phyloP scores from a whole-genome alignment of 2,113 vertebrate genomes.

The Caloenas nicobarica region DNA sequence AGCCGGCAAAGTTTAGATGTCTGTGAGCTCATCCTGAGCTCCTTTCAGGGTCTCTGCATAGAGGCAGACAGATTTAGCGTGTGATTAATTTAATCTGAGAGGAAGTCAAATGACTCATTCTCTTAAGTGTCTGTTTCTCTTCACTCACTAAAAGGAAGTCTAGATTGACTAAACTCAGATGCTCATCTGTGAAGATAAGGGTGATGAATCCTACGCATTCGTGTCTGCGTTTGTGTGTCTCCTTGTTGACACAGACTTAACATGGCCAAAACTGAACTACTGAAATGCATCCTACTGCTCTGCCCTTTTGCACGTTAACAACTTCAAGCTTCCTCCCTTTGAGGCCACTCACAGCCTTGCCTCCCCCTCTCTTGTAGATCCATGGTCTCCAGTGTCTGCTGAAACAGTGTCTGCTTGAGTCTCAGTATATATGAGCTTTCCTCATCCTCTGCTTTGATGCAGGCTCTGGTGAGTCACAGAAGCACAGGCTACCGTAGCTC shows the following conservation, averaged over 20 bases:
- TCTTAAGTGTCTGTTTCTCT: conserved; percentile 34
- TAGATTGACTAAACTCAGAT: conserved; percentile 33
- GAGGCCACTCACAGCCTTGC: neutral
- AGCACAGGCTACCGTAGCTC: neutral
- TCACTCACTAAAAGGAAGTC: conserved; percentile 7
- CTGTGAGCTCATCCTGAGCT: neutral
- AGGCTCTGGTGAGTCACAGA: neutral
- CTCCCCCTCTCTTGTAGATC: neutral
- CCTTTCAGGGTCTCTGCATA: neutral
- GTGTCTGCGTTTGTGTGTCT: neutral
- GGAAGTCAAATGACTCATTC: conserved; percentile 48
- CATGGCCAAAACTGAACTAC: neutral
- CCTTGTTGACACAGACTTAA: neutral
- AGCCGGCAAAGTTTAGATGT: neutral
- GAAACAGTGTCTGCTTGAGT: neutral
- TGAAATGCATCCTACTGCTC: neutral
- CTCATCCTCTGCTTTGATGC: neutral
- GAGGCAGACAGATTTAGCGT: conserved; percentile 7
- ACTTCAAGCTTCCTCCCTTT: neutral
- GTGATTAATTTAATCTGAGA: conserved; percentile 1
- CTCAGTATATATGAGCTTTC: neutral
- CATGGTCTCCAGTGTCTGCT: neutral
- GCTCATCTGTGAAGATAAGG: conserved; percentile 40
- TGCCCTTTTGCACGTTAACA: neutral
- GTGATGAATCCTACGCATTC: neutral